Evolutionary conservation across 2,797 vertebrate species (phyloP).

Genomic region (Parotocinclus haroldoi): DNA sequence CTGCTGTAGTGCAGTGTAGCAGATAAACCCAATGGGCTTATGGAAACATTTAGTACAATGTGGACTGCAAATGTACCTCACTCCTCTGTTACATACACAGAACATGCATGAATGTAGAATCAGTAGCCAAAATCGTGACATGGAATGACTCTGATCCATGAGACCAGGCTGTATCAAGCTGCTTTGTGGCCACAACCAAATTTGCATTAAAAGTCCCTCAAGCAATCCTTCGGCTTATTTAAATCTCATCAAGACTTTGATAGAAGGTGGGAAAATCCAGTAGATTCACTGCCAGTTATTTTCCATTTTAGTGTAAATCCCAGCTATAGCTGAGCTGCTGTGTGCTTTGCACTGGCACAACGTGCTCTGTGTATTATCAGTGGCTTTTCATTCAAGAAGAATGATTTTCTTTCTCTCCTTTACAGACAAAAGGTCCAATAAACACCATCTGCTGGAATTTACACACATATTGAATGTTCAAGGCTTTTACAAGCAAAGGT

Average conservation of each 20-base stretch:
- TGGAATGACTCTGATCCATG: slow-evolving; percentile 32
- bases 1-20: slow-evolving; percentile 55
- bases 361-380: slow-evolving; percentile 61
- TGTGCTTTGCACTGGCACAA: slow-evolving; percentile 53
- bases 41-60: slow-evolving; percentile 16
- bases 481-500: slow-evolving; percentile 41
- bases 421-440: slow-evolving; percentile 53
- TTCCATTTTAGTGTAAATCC: slow-evolving; percentile 68
- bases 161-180: slow-evolving; percentile 16
- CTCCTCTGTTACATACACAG: not conserved
- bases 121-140: slow-evolving; percentile 64
- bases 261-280: slow-evolving; percentile 39
- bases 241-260: slow-evolving; percentile 73
- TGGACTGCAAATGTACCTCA: slow-evolving; percentile 6
- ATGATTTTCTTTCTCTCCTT: slow-evolving; percentile 45
- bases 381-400: slow-evolving; percentile 67
- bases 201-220: slow-evolving; percentile 77
- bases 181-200: slow-evolving; percentile 64
- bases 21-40: slow-evolving; percentile 46
- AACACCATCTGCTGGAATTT: slow-evolving; percentile 48
- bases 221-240: slow-evolving; percentile 77
- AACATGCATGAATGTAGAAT: slow-evolving; percentile 32
- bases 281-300: slow-evolving; percentile 63
- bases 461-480: slow-evolving; percentile 39
- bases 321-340: slow-evolving; percentile 57